These are phyloP conservation scores for Pangasianodon hypophthalmus DNA, from an alignment of 2,113 vertebrate genomes.

Conservation along the genomic window DNA sequence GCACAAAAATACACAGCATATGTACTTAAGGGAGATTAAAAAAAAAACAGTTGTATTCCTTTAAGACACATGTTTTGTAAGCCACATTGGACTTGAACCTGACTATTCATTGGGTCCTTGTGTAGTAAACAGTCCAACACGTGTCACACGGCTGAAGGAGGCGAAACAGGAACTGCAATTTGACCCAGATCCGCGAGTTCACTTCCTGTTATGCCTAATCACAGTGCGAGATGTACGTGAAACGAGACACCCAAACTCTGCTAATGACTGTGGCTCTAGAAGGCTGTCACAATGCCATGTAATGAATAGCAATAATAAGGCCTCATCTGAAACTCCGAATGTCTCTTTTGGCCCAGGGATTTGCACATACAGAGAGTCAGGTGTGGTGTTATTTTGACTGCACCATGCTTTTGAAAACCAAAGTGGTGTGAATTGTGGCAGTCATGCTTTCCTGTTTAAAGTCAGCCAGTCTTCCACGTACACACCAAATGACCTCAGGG, in stretches of 20 bases:
- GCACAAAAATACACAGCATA: not conserved
- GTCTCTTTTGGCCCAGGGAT: not conserved
- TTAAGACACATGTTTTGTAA: constrained; percentile 25
- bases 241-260: constrained; percentile 47
- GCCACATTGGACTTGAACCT: constrained; percentile 24
- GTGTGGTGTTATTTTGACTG: constrained; percentile 19
- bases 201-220: constrained; percentile 58
- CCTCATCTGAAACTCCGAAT: constrained; percentile 2
- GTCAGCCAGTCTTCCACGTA: constrained; percentile 24
- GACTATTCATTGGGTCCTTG: constrained; percentile 35
- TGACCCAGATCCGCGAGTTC: constrained; percentile 54
- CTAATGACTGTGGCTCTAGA: constrained; percentile 37
- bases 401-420: constrained; percentile 56
- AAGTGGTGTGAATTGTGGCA: constrained; percentile 46
- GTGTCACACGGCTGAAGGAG: constrained; percentile 30
- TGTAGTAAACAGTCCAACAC: constrained; percentile 49
- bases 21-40: not conserved
- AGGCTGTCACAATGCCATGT: constrained; percentile 24
- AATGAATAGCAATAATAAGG: constrained; percentile 32
- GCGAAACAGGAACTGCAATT: constrained; percentile 55
- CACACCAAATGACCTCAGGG: constrained; percentile 36
- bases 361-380: constrained; percentile 9
- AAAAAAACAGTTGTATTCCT: not conserved
- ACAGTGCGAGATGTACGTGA: constrained; percentile 37
- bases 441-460: constrained; percentile 45